These are phyloP conservation scores for Mamestra configurata DNA, from an alignment of 1,140 invertebrate species.

Conservation along the genomic window DNA sequence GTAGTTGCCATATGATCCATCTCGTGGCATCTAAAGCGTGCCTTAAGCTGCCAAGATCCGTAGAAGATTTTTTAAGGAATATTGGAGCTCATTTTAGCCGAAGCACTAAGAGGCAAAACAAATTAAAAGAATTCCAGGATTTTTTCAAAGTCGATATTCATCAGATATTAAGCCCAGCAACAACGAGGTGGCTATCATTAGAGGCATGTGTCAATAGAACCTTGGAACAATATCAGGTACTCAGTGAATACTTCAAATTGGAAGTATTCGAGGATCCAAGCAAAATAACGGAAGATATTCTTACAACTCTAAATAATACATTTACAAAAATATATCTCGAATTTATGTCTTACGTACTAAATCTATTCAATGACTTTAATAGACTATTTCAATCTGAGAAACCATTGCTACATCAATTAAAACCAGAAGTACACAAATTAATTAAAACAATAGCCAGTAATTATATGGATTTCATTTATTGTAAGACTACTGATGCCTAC, in stretches of 20 bases:
- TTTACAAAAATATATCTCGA: slow-evolving; percentile 26
- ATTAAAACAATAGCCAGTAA: slow-evolving; percentile 14
- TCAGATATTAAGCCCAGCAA: slow-evolving; percentile 69
- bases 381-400: slow-evolving; percentile 21
- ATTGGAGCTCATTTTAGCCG: slow-evolving; percentile 59
- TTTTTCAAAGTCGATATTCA: slow-evolving; percentile 65
- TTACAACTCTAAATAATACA: slow-evolving; percentile 66
- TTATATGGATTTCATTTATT: slow-evolving; percentile 8
- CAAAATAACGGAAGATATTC: slow-evolving; percentile 69
- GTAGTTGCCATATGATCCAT: too few relatives aligned
- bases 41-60: slow-evolving; percentile 60
- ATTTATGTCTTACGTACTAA: slow-evolving; percentile 1
- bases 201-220: slow-evolving; percentile 69
- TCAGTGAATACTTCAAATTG: slow-evolving; percentile 53
- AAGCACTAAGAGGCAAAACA: slow-evolving; percentile 56
- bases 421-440: slow-evolving; percentile 4
- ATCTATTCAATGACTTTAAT: slow-evolving; percentile 17
- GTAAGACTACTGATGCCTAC: slow-evolving; percentile 18
- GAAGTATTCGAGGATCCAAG: slow-evolving; percentile 70
- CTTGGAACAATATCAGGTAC: slow-evolving; percentile 65
- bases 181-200: slow-evolving; percentile 76
- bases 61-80: slow-evolving; percentile 50
- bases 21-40: too few relatives aligned
- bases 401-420: slow-evolving; percentile 9
- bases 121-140: slow-evolving; percentile 69